These are phyloP conservation scores for Luidia sarsii DNA, from an alignment of 53 echinoderm and acorn worm species.

Conservation along the genomic window DNA sequence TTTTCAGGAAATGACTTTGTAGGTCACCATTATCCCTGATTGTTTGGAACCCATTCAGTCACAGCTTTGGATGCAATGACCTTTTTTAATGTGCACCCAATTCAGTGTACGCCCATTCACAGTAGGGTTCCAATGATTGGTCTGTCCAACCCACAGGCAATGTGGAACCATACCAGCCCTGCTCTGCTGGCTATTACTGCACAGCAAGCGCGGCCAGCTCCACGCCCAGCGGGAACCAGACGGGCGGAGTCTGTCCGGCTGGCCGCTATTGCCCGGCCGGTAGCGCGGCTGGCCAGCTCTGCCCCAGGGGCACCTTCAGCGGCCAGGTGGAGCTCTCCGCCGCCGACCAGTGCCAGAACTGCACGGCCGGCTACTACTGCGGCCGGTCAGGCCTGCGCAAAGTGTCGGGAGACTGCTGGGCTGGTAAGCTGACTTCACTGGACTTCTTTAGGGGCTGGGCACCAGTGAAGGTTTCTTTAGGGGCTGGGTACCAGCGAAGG, in stretches of 20 bases:
- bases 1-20: no score
- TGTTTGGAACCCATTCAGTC: no score
- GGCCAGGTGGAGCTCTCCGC: slow-evolving; percentile 71
- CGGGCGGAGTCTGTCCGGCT: slow-evolving; percentile 83
- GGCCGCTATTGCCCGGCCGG: slow-evolving; percentile 90
- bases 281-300: slow-evolving; percentile 74
- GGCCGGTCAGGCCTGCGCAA: slow-evolving; percentile 72
- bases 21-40: no score
- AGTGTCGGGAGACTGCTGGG: slow-evolving; percentile 85
- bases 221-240: slow-evolving; percentile 71
- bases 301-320: slow-evolving; percentile 91
- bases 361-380: slow-evolving; percentile 94
- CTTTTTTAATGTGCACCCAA: no score
- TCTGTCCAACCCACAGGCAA: no score
- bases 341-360: slow-evolving; percentile 79
- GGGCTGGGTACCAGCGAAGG: neutral
- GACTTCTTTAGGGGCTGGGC: neutral
- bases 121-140: no score
- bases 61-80: no score
- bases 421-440: no score
- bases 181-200: slow-evolving; percentile 88
- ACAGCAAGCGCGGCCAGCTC: slow-evolving; percentile 66
- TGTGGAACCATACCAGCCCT: slow-evolving; percentile 70
- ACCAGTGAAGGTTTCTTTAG: neutral
- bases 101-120: no score